phyloP scores from a whole-genome alignment of 2,888 invertebrate genomes.

The Synergus gifuensis region DNA sequence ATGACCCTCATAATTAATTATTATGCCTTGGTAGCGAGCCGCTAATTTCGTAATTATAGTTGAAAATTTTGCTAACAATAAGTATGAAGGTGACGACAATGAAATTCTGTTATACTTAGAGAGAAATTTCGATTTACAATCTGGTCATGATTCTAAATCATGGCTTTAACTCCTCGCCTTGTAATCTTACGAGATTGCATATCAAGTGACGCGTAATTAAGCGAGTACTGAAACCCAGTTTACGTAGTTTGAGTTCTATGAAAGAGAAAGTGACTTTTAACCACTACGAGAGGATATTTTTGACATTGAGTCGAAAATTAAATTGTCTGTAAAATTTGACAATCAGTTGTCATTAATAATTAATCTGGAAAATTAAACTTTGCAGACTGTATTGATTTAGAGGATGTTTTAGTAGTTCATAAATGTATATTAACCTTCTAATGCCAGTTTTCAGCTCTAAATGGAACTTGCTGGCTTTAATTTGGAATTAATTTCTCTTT shows the following conservation, averaged over 20 bases:
- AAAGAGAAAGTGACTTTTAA: constrained; percentile 9
- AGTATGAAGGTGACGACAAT: neutral
- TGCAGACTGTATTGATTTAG: neutral
- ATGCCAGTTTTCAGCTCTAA: neutral
- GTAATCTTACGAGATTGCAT: constrained; percentile 27
- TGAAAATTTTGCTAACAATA: neutral
- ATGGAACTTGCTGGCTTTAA: neutral
- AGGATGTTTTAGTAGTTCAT: neutral
- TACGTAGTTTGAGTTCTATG: neutral
- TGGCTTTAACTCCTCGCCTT: constrained; percentile 2
- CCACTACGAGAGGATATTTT: neutral
- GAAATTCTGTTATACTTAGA: neutral
- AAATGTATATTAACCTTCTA: neutral
- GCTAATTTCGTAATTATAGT: constrained; percentile 6
- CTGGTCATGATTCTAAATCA: constrained; percentile 18
- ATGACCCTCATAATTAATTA: constrained; percentile 19
- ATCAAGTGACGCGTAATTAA: constrained; percentile 20
- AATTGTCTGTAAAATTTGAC: neutral
- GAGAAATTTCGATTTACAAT: constrained; percentile 28
- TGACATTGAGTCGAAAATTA: neutral
- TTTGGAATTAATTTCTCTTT: constrained; percentile 14
- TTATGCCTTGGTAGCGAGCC: neutral
- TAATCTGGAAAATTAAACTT: no score
- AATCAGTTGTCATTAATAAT: neutral
- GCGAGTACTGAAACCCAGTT: neutral